A percentile compares a stretch with the other conserved stretches of the same genome.
Conservation (phyloP, 2,113 vertebrate species). For the Phaethon lepturus region DNA sequence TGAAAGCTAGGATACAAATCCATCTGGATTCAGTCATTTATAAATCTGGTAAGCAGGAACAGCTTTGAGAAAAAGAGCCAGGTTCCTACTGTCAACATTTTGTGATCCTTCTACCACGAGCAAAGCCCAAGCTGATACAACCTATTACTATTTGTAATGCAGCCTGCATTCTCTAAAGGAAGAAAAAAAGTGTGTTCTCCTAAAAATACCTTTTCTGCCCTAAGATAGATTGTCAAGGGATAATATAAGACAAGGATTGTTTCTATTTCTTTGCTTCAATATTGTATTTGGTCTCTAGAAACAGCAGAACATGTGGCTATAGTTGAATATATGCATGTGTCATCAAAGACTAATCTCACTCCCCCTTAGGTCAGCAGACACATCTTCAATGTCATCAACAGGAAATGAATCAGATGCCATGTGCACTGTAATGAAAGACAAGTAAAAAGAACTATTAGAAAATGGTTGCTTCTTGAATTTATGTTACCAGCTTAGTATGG, state of each 20-base stretch:
- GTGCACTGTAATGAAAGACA: not conserved
- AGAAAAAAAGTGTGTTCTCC: not conserved
- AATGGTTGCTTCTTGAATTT: not conserved
- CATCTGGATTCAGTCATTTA: not conserved
- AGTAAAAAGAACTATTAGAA: not conserved
- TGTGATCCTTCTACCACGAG: not conserved
- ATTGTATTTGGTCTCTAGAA: not conserved
- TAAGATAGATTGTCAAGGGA: not conserved
- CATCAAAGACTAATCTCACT: not conserved
- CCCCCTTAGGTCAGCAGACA: not conserved
- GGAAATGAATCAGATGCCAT: not conserved
- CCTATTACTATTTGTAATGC: not conserved
- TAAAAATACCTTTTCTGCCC: not conserved
- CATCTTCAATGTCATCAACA: not conserved
- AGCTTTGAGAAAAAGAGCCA: not conserved
- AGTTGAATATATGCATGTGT: not conserved
- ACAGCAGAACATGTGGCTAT: fast-evolving
- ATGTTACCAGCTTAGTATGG: not conserved
- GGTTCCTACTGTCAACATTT: not conserved
- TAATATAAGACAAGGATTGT: not conserved
- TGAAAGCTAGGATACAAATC: not conserved
- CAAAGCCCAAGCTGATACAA: not conserved
- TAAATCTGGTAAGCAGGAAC: not conserved
- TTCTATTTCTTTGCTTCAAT: constrained; percentile 12
- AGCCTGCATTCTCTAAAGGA: not conserved